Percentiles rank a stretch among this genome's conserved stretches.
phyloP scores from a whole-genome alignment of 2,888 invertebrate genomes.

The Ormyrus rosae region DNA sequence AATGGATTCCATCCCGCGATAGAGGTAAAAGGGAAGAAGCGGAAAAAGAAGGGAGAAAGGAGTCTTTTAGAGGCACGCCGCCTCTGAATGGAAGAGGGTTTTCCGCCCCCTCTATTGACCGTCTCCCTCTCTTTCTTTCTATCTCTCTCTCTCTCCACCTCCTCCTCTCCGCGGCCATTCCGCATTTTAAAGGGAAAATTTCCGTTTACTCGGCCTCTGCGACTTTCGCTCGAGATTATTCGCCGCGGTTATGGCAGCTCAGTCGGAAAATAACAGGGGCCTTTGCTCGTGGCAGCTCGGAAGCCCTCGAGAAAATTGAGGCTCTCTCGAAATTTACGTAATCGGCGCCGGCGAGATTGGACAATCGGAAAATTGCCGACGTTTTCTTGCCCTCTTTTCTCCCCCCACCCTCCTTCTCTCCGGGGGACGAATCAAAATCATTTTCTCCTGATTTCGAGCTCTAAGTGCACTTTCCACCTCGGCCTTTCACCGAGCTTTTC shows the following conservation, averaged over 20 bases:
- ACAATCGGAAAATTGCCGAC: slow-evolving; percentile 56
- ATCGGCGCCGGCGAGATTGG: slow-evolving; percentile 56
- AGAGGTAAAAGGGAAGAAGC: slow-evolving; percentile 18
- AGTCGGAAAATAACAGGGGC: slow-evolving; percentile 75
- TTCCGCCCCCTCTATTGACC: slow-evolving; percentile 68
- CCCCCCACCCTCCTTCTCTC: slow-evolving; percentile 3
- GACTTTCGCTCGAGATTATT: slow-evolving; percentile 70
- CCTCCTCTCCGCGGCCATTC: slow-evolving; percentile 62
- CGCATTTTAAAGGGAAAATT: slow-evolving; percentile 75
- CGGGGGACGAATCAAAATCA: slow-evolving; percentile 44
- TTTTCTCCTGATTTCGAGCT: slow-evolving; percentile 31
- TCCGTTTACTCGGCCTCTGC: slow-evolving; percentile 68
- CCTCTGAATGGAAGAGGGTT: slow-evolving; percentile 69
- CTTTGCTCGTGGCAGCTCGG: slow-evolving; percentile 72
- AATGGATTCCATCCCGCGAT: slow-evolving; percentile 60
- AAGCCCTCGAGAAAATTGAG: slow-evolving; percentile 58
- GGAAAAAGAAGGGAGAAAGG: slow-evolving; percentile 44
- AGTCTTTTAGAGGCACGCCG: slow-evolving; percentile 61
- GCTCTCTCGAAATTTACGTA: slow-evolving; percentile 58
- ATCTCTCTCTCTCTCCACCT: slow-evolving; percentile 53
- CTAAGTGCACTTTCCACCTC: neutral
- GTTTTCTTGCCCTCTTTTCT: slow-evolving; percentile 12
- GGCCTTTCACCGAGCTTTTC: slow-evolving; percentile 1
- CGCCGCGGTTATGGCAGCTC: slow-evolving; percentile 70
- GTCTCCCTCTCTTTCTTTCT: slow-evolving; percentile 57